These are phyloP conservation scores for Aphrocallistes beatrix DNA, from an alignment of 37 sponge, comb jelly and placozoan species.

Conservation along the genomic window DNA sequence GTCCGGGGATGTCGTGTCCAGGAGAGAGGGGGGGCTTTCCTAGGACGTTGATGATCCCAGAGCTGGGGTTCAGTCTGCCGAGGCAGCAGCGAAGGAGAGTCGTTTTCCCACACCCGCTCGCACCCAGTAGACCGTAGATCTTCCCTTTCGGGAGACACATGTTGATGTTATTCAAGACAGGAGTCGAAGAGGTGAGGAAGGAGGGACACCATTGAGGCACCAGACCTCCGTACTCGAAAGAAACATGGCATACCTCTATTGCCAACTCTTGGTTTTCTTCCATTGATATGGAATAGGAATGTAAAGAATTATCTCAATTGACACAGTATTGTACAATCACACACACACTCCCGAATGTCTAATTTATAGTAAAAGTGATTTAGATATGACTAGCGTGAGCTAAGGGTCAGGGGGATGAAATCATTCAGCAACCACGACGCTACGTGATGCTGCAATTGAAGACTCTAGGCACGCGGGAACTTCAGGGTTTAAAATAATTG, in stretches of 20 bases:
- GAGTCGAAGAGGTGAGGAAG: not conserved
- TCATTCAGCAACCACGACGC: not conserved
- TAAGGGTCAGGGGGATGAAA: not conserved
- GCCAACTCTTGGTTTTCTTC: conserved; percentile 6
- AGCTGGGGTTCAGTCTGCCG: conserved; percentile 42
- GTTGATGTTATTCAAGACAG: not conserved
- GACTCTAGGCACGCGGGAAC: not conserved
- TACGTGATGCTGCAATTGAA: not conserved
- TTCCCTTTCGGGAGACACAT: conserved; percentile 2
- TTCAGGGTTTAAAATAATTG: too few relatives aligned
- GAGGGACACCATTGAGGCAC: too few relatives aligned
- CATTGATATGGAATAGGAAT: not conserved
- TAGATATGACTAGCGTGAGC: not conserved
- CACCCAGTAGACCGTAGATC: conserved; percentile 68
- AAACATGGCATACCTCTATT: not conserved
- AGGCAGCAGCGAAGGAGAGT: conserved; percentile 70
- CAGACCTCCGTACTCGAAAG: not conserved
- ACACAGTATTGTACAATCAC: not conserved
- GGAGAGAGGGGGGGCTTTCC: conserved; percentile 43
- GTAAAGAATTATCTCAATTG: too few relatives aligned
- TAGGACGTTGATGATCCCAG: conserved; percentile 34
- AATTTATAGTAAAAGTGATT: not conserved
- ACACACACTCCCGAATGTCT: not conserved
- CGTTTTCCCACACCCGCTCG: conserved; percentile 85
- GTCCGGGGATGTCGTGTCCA: conserved; percentile 53